Evolutionary conservation across 2,888 invertebrate genomes (phyloP), one percentile per base, ranked within the genome.

Genomic region (Dicycla oo): DNA sequence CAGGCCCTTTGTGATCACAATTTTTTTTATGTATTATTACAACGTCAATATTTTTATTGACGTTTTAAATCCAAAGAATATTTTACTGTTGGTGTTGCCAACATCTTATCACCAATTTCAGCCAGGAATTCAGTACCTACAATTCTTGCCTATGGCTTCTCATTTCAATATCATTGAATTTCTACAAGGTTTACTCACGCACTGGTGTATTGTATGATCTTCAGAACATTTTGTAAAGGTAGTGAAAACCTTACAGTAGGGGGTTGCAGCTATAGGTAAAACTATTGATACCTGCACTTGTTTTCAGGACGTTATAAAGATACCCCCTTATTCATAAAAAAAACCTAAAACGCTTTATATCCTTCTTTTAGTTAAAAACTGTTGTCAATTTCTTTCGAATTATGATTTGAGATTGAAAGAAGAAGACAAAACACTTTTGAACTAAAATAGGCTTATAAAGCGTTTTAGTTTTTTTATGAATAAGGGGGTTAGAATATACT

Each of bases 281-380:
- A 38, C 2, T 20, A 47, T 26, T 53, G 18, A 8, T 11, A 34
- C 4, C 20, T 45, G 20, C n/a, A 75, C 11, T 57, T 23, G 7
- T 65, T 58, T 49, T n/a, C 40, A 54, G 63, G 10, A 56, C 23
- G 26, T 18, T 40, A n/a, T n/a, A n/a, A n/a, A n/a, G n/a, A n/a
- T n/a, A n/a, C n/a, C n/a, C n/a, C n/a, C n/a, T n/a, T n/a, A n/a
- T n/a, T n/a, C n/a, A n/a, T n/a, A n/a, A n/a, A n/a, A n/a, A n/a
- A n/a, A n/a, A n/a, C n/a, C n/a, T n/a, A n/a, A n/a, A n/a, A n/a
- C n/a, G n/a, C n/a, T n/a, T n/a, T n/a, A n/a, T n/a, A n/a, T n/a
- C n/a, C n/a, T n/a, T n/a, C n/a, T n/a, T n/a, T n/a, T n/a, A n/a
- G n/a, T n/a, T n/a, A n/a, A n/a, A n/a, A n/a, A n/a, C n/a, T n/a